These are phyloP conservation scores for Stichodactyla helianthus DNA, from an alignment of 64 coral and sea anemone genomes.

Conservation along the genomic window DNA sequence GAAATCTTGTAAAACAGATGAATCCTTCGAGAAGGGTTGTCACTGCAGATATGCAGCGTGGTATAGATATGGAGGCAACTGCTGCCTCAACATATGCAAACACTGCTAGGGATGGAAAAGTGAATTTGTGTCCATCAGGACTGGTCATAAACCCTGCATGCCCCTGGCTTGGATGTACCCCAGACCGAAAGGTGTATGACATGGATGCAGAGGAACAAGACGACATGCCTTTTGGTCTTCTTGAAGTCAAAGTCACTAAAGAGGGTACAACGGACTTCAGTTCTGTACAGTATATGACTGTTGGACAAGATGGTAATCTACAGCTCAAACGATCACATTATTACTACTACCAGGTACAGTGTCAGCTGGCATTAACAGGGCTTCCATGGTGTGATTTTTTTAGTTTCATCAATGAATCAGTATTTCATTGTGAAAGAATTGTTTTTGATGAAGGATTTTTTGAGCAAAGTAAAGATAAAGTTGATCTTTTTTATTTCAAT, in stretches of 20 bases:
- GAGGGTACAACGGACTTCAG: constrained; percentile 10
- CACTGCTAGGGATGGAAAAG: constrained; percentile 20
- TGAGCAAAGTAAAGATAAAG: constrained; percentile 26
- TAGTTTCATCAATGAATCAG: too few relatives aligned
- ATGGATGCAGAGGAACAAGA: neutral
- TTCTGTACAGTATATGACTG: neutral
- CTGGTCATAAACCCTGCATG: constrained; percentile 51
- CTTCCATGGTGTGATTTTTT: too few relatives aligned
- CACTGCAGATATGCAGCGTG: constrained; percentile 49
- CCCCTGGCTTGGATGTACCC: constrained; percentile 51
- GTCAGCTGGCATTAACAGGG: neutral
- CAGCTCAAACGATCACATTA: neutral
- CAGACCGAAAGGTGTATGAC: constrained; percentile 37
- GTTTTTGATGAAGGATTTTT: constrained; percentile 38
- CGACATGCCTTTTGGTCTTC: constrained; percentile 19
- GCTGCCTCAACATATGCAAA: constrained; percentile 52
- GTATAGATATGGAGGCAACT: constrained; percentile 32
- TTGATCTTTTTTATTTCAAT: constrained; percentile 48
- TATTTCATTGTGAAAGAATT: constrained; percentile 45
- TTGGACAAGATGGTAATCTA: neutral
- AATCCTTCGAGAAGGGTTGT: constrained; percentile 39
- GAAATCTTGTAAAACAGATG: constrained; percentile 41
- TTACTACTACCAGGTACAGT: neutral
- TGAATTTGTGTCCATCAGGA: constrained; percentile 55
- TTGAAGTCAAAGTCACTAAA: constrained; percentile 25